phyloP scores from a whole-genome alignment of 2,797 vertebrate genomes.

The Aotus griseimembra region DNA sequence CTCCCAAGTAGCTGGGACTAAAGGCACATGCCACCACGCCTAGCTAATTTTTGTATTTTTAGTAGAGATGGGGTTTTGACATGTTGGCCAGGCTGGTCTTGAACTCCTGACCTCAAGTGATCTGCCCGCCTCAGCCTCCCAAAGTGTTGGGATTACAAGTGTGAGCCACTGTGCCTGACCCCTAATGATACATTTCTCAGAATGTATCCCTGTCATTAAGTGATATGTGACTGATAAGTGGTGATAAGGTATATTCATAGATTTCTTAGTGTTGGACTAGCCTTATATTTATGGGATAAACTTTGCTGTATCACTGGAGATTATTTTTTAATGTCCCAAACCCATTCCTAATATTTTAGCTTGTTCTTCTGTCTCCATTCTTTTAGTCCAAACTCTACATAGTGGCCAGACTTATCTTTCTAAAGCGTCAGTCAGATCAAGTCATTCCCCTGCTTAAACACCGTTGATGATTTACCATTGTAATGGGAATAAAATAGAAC shows the following conservation, averaged over 20 bases:
- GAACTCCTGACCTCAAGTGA: neutral
- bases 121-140: neutral
- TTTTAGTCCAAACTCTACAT: neutral
- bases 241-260: neutral
- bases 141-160: neutral
- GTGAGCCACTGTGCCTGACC: neutral
- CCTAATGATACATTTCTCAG: neutral
- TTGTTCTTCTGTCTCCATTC: neutral
- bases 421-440: neutral
- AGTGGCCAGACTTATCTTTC: neutral
- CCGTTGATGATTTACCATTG: neutral
- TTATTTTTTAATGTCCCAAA: neutral
- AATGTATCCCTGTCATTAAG: neutral
- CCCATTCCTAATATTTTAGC: neutral
- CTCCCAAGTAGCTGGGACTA: neutral
- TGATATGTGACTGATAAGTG: neutral
- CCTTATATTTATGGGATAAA: neutral
- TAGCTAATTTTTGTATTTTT: neutral
- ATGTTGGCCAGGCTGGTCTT: neutral
- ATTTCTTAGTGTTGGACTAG: neutral
- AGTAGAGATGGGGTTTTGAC: neutral
- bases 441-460: neutral
- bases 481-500: neutral
- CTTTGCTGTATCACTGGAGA: neutral
- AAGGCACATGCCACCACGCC: neutral